phyloP scores from a whole-genome alignment of 2,888 invertebrate genomes.

The Plusia festucae region DNA sequence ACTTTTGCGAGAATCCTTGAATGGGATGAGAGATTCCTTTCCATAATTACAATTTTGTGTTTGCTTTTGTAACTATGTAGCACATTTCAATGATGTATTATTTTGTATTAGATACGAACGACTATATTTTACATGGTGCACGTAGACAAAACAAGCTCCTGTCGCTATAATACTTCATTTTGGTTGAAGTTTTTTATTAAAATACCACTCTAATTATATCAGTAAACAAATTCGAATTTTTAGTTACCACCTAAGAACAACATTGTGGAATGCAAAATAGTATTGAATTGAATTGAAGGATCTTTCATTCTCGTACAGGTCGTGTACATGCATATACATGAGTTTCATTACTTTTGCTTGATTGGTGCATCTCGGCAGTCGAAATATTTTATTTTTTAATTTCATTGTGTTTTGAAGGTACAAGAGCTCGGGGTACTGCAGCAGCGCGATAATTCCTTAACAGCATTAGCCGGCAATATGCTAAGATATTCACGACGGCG shows the following conservation, averaged over 20 bases:
- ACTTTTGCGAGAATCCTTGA: slow-evolving; percentile 7
- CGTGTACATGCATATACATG: neutral
- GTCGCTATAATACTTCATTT: no score
- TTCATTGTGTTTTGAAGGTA: neutral
- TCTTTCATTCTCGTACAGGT: neutral
- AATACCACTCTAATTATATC: neutral
- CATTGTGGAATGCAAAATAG: no score
- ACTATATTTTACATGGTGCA: no score
- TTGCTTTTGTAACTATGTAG: neutral
- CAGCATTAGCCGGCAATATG: slow-evolving; percentile 63
- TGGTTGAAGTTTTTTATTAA: no score
- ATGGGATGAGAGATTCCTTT: neutral
- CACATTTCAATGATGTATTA: no score
- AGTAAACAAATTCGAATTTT: neutral
- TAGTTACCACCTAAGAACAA: no score
- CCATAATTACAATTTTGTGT: neutral
- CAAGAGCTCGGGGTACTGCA: slow-evolving; percentile 30
- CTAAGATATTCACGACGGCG: slow-evolving; percentile 67
- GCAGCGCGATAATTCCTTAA: slow-evolving; percentile 57
- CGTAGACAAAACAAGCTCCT: no score
- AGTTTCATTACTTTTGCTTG: neutral
- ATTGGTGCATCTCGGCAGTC: neutral
- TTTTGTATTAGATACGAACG: no score
- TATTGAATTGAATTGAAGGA: no score
- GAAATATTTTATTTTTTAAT: neutral